Percentiles rank a stretch among this genome's conserved stretches.
Evolutionary conservation across 2,888 invertebrate genomes (phyloP).

Genomic region (Pasiphila rectangulata): DNA sequence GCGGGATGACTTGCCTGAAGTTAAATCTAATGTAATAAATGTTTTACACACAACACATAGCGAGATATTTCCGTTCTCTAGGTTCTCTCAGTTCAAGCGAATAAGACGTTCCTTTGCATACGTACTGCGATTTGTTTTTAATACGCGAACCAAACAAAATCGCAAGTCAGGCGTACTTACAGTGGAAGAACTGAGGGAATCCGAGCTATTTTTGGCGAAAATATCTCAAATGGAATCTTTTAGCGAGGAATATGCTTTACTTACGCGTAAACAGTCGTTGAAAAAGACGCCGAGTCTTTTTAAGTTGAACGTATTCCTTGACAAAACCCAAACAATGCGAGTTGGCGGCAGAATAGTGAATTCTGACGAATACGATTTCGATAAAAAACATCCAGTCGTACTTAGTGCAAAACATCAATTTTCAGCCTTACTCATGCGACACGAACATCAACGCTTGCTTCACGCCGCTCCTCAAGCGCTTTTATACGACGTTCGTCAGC

Average conservation of each 20-base stretch:
- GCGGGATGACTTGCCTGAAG: too few relatives aligned
- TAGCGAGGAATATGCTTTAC: neutral
- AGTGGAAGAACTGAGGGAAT: conserved; percentile 5
- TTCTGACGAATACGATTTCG: too few relatives aligned
- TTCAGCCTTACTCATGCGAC: too few relatives aligned
- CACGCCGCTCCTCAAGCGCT: too few relatives aligned
- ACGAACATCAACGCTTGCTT: too few relatives aligned
- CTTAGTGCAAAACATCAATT: too few relatives aligned
- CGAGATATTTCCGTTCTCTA: conserved; percentile 4
- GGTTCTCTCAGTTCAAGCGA: conserved; percentile 15
- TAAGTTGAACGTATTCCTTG: too few relatives aligned
- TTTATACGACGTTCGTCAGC: too few relatives aligned
- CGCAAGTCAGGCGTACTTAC: conserved; percentile 3
- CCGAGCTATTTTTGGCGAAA: neutral
- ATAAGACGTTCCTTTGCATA: conserved; percentile 1
- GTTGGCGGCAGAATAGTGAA: too few relatives aligned
- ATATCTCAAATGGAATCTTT: conserved; percentile 2
- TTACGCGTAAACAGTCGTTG: neutral
- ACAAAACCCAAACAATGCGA: too few relatives aligned
- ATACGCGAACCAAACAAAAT: conserved; percentile 6
- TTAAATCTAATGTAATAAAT: too few relatives aligned
- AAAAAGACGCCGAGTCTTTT: neutral
- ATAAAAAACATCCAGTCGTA: too few relatives aligned
- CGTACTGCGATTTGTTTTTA: conserved; percentile 12
- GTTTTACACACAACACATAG: neutral